Base-by-base conservation (phyloP, 35 echinoderm and acorn worm species). In the Amphiura filiformis region DNA sequence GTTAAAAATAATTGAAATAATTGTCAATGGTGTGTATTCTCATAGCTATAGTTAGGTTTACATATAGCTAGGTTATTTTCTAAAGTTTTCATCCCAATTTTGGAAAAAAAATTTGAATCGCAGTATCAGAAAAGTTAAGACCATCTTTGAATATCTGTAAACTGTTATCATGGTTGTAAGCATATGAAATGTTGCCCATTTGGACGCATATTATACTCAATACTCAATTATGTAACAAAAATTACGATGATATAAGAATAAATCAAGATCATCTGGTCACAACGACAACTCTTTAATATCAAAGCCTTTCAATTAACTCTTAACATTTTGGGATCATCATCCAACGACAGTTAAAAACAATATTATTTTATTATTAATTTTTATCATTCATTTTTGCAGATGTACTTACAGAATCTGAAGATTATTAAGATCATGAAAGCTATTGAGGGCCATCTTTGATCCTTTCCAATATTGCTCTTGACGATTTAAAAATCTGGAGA, bases 371-470 rank as follows among this genome's bases (percentile, higher is more conserved):
- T 52, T 52, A 20, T 11, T 52, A 52, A 52, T 20, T 7, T 20
- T 52, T 11, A 52, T 7, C 20, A 52, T 7, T 52, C 7, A 52
- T 11, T 11, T 20, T 11, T 52, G 44, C 44, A 52, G 44, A 70
- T 70, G 26, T 47, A 47, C 61, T 70, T 70, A 70, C 61, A 70
- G 26, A 3, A 70, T 70, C 26, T 70, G 61, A 5, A 70, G 61
- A 70, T 70, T 70, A 70, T 70, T 11, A 3, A 70, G 61, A n/a
- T 70, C 61, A n/a, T 70, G 61, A n/a, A 70, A 70, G 61, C 61
- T 70, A 30, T 70, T 70, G 15, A 70, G 7, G 2, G 61, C 61
- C 61, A 70, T 70, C 26, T 70, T 70, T 3, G 61, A 70, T 23
- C 61, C 61, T 70, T 70, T 70, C 61, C 61, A 70, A 23, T 70